A percentile compares a stretch with the other conserved stretches of the same genome.
These are phyloP conservation scores for Chaitophorus viminalis DNA, from an alignment of 2,888 invertebrate species.

Conservation along the genomic window DNA sequence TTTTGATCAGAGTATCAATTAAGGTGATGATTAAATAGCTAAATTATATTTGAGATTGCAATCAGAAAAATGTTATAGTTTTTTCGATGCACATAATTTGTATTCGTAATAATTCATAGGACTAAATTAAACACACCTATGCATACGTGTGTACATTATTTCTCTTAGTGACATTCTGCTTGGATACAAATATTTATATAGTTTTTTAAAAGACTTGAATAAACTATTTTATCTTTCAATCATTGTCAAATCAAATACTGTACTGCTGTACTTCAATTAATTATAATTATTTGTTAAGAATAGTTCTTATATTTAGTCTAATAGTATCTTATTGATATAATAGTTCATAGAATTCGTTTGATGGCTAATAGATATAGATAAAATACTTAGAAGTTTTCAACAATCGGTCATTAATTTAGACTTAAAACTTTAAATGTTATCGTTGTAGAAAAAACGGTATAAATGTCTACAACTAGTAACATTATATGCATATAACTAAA, in stretches of 20 bases:
- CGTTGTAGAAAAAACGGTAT: neutral
- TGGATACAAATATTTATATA: neutral
- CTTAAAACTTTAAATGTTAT: neutral
- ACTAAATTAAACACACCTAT: neutral
- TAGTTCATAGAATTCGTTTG: neutral
- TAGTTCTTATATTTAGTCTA: no score
- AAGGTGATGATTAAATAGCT: conserved; percentile 28
- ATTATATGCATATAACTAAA: neutral
- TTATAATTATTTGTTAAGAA: neutral
- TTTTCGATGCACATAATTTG: neutral
- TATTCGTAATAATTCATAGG: neutral
- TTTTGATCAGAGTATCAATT: conserved; percentile 16
- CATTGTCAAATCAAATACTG: neutral
- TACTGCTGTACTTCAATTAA: neutral
- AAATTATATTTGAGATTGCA: conserved; percentile 24
- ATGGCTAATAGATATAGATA: neutral
- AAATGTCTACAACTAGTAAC: neutral
- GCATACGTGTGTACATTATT: neutral
- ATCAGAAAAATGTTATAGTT: conserved; percentile 18
- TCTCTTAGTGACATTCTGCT: neutral
- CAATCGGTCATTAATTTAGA: conserved; percentile 2
- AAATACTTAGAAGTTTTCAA: conserved; percentile 7
- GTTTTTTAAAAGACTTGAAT: neutral
- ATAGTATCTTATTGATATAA: neutral
- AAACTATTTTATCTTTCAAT: neutral